Evolutionary conservation across 2,113 vertebrate species (phyloP).

Genomic region (Pterocles burchelli): DNA sequence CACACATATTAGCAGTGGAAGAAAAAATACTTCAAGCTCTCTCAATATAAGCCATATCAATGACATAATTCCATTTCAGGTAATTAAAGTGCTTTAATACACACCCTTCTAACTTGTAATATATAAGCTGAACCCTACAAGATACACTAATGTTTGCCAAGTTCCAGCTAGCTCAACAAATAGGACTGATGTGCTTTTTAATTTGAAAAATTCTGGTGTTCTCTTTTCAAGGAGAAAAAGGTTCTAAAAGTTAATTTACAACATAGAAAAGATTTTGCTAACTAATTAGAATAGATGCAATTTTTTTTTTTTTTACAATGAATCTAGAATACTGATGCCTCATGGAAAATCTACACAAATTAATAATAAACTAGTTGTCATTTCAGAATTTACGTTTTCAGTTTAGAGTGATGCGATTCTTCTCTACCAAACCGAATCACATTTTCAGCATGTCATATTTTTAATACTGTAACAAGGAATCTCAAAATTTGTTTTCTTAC

Average conservation of each 20-base stretch:
- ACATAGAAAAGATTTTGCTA: not conserved
- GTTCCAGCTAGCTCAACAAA: not conserved
- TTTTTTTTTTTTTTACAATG: not conserved
- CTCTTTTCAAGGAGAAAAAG: not conserved
- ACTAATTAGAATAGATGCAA: not conserved
- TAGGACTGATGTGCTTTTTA: not conserved
- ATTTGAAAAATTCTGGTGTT: not conserved
- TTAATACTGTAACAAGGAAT: not conserved
- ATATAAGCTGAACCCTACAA: not conserved
- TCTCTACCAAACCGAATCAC: not conserved
- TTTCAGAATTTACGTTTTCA: not conserved
- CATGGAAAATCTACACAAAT: not conserved
- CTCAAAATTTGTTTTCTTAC: slow-evolving; percentile 69
- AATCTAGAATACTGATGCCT: not conserved
- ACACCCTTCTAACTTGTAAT: not conserved
- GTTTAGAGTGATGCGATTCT: not conserved
- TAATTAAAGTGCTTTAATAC: not conserved
- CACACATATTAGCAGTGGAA: not conserved
- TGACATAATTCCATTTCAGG: not conserved
- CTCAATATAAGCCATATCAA: not conserved
- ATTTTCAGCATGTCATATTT: not conserved
- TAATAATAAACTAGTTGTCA: not conserved
- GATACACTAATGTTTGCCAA: not conserved
- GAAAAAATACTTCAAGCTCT: not conserved
- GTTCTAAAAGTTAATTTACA: not conserved